Evolutionary conservation across 2,797 vertebrate species (phyloP).

Genomic region (Columba guinea): DNA sequence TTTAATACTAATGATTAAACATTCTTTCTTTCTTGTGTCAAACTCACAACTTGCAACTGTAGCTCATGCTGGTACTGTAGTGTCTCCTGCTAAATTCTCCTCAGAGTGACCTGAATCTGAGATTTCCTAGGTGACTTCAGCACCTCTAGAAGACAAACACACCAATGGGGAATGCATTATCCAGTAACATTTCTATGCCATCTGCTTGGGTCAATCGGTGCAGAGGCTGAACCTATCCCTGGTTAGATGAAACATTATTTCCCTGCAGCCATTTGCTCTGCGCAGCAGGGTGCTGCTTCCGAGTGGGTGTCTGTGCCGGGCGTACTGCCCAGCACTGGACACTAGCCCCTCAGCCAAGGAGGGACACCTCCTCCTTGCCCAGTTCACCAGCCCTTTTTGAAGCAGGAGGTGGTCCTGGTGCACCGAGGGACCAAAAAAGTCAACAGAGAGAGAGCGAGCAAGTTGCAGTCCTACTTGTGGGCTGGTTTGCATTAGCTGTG

Average conservation of each 20-base stretch:
- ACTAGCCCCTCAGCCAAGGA: neutral
- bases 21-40: neutral
- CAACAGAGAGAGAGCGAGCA: neutral
- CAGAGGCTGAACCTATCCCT: neutral
- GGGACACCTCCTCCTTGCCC: neutral
- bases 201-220: neutral
- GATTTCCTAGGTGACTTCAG: neutral
- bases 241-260: neutral
- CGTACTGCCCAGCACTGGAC: neutral
- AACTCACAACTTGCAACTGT: neutral
- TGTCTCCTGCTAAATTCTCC: neutral
- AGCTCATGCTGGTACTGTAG: neutral
- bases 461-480: neutral
- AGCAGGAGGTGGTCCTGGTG: neutral
- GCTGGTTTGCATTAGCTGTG: neutral
- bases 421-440: neutral
- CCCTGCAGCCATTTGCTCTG: neutral
- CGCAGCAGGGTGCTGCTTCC: neutral
- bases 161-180: neutral
- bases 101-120: neutral
- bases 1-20: neutral
- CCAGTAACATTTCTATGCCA: neutral
- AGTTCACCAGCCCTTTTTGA: neutral
- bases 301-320: accelerated
- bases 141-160: neutral